Conservation (phyloP, 2,888 invertebrate species). For the Steinernema scapterisci region DNA sequence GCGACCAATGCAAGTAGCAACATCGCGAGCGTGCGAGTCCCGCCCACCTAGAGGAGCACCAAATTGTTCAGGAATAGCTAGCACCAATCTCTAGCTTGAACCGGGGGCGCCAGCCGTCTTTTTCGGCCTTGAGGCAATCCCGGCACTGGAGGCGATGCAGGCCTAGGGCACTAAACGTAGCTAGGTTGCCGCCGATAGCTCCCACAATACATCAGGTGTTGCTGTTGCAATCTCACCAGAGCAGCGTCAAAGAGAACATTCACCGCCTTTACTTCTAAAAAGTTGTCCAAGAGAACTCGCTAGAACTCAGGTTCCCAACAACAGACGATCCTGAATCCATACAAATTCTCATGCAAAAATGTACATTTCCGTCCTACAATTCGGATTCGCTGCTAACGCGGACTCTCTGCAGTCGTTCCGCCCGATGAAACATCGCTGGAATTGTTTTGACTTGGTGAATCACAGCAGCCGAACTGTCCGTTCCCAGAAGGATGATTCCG, state of each 20-base stretch:
- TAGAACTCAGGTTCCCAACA: not conserved
- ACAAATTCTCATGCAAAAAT: not conserved
- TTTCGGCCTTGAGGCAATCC: not conserved
- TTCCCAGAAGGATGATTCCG: slow-evolving; percentile 14
- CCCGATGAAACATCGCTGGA: not conserved
- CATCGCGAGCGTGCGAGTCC: slow-evolving; percentile 30
- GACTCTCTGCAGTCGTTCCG: not conserved
- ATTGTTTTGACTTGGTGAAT: slow-evolving; percentile 14
- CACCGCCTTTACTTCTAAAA: not conserved
- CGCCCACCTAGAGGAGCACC: slow-evolving; percentile 27
- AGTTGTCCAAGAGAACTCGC: not conserved
- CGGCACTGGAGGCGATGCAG: slow-evolving; percentile 7
- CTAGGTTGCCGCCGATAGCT: not conserved
- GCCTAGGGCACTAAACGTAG: not conserved
- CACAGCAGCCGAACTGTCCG: not conserved
- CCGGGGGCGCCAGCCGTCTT: slow-evolving; percentile 30
- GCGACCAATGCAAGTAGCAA: slow-evolving; percentile 30
- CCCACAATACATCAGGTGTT: slow-evolving; percentile 15
- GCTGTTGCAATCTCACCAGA: not conserved
- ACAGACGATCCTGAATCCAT: not conserved
- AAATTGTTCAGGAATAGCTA: slow-evolving; percentile 28
- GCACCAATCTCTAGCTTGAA: slow-evolving; percentile 1
- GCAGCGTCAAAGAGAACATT: not conserved
- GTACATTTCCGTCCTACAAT: not conserved
- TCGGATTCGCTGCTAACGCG: not conserved